Percentiles rank a stretch among this genome's conserved stretches.
Conservation (phyloP, 2,113 vertebrate genomes). For the Eulacestoma nigropectus region DNA sequence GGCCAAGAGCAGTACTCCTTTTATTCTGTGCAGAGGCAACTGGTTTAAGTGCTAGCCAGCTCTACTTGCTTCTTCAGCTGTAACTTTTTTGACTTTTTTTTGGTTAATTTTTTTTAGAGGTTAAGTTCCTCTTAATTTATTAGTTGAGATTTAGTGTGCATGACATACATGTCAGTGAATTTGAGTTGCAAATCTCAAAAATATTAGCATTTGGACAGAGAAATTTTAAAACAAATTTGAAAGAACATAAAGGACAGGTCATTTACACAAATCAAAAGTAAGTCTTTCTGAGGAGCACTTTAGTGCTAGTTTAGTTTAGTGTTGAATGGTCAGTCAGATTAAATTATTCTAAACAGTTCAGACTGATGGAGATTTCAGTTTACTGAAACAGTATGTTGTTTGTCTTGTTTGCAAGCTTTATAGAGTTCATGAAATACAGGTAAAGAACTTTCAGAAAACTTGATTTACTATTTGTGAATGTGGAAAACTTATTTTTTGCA, state of each 20-base stretch:
- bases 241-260: neutral
- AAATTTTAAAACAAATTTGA: neutral
- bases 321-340: neutral
- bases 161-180: neutral
- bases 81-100: neutral
- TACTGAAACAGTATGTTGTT: neutral
- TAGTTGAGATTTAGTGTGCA: neutral
- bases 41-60: neutral
- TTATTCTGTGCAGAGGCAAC: neutral
- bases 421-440: neutral
- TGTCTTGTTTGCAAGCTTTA: neutral
- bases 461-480: neutral
- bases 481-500: neutral
- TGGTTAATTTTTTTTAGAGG: neutral
- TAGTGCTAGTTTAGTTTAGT: neutral
- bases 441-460: neutral
- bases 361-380: neutral
- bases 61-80: neutral
- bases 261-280: neutral
- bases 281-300: neutral
- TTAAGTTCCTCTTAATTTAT: neutral
- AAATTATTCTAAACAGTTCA: neutral
- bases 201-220: neutral
- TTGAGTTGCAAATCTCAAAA: neutral
- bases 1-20: neutral